These are phyloP conservation scores for Lethrus apterus DNA, from an alignment of 1,140 invertebrate genomes.

Conservation along the genomic window DNA sequence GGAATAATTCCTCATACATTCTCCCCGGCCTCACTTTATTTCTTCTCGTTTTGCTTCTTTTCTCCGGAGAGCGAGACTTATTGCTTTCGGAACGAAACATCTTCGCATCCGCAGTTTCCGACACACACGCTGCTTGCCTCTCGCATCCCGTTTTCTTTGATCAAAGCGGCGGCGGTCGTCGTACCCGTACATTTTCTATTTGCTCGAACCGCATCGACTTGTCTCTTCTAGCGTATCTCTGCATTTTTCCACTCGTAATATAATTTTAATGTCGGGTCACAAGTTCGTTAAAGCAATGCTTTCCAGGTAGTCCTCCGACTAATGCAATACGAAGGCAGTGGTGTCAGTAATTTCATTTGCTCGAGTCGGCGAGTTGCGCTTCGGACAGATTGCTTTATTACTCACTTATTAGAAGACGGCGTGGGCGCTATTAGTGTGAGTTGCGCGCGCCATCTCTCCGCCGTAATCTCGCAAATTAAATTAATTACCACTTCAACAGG, in stretches of 20 bases:
- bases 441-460: slow-evolving; percentile 3
- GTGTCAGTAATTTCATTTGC: slow-evolving; percentile 14
- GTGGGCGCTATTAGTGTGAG: slow-evolving; percentile 11
- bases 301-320: slow-evolving; percentile 7
- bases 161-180: slow-evolving; percentile 5
- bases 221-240: not conserved
- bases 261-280: slow-evolving; percentile 11
- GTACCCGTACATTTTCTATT: slow-evolving; percentile 10
- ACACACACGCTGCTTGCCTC: slow-evolving; percentile 13
- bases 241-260: slow-evolving; percentile 4
- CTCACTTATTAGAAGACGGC: slow-evolving; percentile 9
- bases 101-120: slow-evolving; percentile 22
- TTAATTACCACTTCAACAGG: slow-evolving; percentile 34
- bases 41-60: slow-evolving; percentile 28
- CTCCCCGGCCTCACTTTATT: slow-evolving; percentile 30
- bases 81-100: slow-evolving; percentile 31
- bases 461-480: slow-evolving; percentile 32
- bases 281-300: slow-evolving; percentile 13
- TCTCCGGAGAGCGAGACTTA: slow-evolving; percentile 29
- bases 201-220: too few species aligned
- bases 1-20: slow-evolving; percentile 38
- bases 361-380: slow-evolving; percentile 2
- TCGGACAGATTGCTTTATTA: slow-evolving; percentile 13
- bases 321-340: slow-evolving; percentile 11
- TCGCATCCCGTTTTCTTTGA: slow-evolving; percentile 13